These are phyloP conservation scores for Xiphophorus maculatus DNA, from an alignment of 2,113 vertebrate genomes.

Conservation along the genomic window DNA sequence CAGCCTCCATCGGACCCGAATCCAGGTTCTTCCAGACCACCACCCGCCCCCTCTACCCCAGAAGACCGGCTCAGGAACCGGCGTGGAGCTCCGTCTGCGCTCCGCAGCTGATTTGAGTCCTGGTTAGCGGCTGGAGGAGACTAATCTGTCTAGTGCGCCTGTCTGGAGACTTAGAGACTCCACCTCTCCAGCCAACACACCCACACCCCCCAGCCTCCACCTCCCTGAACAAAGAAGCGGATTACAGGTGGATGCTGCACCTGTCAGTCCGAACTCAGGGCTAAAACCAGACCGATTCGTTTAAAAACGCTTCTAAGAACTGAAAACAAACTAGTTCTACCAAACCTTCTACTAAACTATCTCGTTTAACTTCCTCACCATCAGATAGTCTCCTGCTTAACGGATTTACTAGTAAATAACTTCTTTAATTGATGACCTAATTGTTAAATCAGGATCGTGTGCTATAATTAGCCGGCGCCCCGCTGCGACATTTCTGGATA, in stretches of 20 bases:
- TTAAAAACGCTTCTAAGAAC: background rate
- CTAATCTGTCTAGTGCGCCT: constrained; percentile 33
- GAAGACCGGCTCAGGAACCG: background rate
- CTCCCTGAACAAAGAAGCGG: background rate
- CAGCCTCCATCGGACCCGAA: constrained; percentile 65
- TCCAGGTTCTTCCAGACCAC: background rate
- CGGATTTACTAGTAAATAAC: background rate
- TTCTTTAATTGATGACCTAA: background rate
- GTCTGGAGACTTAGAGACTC: constrained; percentile 33
- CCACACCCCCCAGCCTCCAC: constrained; percentile 2
- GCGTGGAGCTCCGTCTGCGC: constrained; percentile 1
- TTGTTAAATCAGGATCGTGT: background rate
- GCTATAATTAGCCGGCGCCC: background rate
- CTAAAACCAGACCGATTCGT: background rate
- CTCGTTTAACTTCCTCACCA: background rate
- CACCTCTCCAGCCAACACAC: constrained; percentile 25
- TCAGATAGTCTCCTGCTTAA: accelerated
- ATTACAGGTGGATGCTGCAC: constrained; percentile 19
- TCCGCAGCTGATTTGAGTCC: background rate
- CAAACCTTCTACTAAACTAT: background rate
- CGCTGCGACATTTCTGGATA: accelerated
- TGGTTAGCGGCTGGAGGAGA: background rate
- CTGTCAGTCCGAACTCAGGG: background rate
- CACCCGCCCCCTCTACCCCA: background rate
- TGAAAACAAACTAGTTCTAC: background rate